A percentile compares a stretch with the other conserved stretches of the same genome.
Evolutionary conservation across 2,888 invertebrate species (phyloP).

Genomic region (Andrena fulva): DNA sequence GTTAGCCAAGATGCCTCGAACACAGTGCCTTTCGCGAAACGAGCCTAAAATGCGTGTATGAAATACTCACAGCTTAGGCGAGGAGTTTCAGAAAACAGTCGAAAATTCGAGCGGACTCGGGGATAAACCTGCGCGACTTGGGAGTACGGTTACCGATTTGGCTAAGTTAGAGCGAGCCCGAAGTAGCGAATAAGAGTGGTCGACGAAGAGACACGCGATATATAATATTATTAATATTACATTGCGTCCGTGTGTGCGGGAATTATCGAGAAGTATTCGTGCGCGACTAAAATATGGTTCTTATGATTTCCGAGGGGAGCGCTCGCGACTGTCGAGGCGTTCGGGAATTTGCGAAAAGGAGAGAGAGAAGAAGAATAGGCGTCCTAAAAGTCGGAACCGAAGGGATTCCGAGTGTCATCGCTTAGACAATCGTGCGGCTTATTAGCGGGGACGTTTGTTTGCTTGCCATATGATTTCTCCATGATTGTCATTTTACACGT

Average conservation of each 20-base stretch:
- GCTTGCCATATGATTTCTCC: conserved; percentile 62
- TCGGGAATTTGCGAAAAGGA: not conserved
- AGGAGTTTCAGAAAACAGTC: not conserved
- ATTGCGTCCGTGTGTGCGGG: not conserved
- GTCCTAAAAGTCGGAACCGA: conserved; percentile 6
- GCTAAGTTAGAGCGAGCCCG: conserved; percentile 41
- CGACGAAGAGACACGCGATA: not conserved
- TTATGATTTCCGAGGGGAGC: not conserved
- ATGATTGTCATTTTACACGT: conserved; percentile 62
- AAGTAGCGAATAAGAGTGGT: conserved; percentile 24
- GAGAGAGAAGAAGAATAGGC: not conserved
- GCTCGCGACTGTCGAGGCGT: not conserved
- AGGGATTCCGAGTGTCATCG: conserved; percentile 27
- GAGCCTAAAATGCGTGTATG: conserved; percentile 21
- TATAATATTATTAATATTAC: not conserved
- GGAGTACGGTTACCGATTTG: conserved; percentile 14
- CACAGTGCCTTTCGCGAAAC: conserved; percentile 30
- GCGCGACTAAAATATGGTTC: not conserved
- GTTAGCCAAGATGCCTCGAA: not conserved
- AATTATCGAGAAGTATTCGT: not conserved
- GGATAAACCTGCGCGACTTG: not conserved
- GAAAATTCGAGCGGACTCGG: conserved; percentile 7
- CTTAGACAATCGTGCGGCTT: conserved; percentile 40
- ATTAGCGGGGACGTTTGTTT: conserved; percentile 46
- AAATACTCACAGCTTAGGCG: conserved; percentile 21